Evolutionary conservation across 2,888 invertebrate genomes (phyloP), one percentile per base, ranked within the genome.

Genomic region (Cremastinae sp.): DNA sequence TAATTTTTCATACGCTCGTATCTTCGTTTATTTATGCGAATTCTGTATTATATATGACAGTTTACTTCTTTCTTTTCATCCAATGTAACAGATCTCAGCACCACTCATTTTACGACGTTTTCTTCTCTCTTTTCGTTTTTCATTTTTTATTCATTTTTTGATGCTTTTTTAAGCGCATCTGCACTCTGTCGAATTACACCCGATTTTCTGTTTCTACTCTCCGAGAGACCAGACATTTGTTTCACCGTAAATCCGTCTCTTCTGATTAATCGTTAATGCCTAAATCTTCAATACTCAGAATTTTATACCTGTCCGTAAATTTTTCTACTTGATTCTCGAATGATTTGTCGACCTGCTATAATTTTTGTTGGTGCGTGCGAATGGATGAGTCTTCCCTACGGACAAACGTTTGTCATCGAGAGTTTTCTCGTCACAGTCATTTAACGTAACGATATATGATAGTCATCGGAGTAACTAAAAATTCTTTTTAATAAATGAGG

Each of bases 121-220:
- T 53, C 58, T 47, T 43, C 28, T 45, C 28, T 47, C 53, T 14
- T 59, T 59, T 66, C 58, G 37, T 28, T 28, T 28, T 28, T 28
- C 28, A 5, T 28, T 28, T 5, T 2, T 5, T 28, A 2, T 28
- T 28, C 28, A 28, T 28, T 28, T 28, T 28, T 28, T 5, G 2
- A 28, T 28, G 2, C 28, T 58, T 8, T 9, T 9, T 41, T 10
- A 39, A 16, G 2, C 7, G n/a, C 12, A 14, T 0, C 65, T 75
- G 61, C 68, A 71, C 59, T 75, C 75, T 59, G 45, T 47, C 28
- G 56, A 88, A 87, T 89, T 88, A 88, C 87, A 88, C 88, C 87
- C 51, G 35, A 58, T 75, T 59, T 45, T 20, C 59, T 51, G 69
- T 62, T 45, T 62, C 16, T 28, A 49, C 14, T 66, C 45, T 56